Evolutionary conservation across 2,888 invertebrate genomes (phyloP), one percentile per base, ranked within the genome.

Genomic region (Apamea monoglypha): DNA sequence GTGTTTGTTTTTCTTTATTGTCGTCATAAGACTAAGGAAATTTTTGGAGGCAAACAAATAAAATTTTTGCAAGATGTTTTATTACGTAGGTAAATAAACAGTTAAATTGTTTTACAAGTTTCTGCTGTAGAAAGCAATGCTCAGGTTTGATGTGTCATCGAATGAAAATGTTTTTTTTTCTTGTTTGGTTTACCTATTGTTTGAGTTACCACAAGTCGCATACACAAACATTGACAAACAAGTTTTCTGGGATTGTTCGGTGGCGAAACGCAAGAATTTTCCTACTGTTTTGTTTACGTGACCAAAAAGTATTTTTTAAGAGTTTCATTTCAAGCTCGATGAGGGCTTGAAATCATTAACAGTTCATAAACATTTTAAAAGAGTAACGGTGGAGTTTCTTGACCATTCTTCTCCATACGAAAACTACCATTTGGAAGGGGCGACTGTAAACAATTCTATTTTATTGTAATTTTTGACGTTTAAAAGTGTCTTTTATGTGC

Each of bases 171-270:
- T 12, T 79, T 36, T 44, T 44, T 29, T 78, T 25, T n/a, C 61
- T 36, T 6, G 18, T 32, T 56, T 14, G 10, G 21, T 56, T 66
- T 44, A 50, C 14, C 44, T 44, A 44, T 67, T 25, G 67, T 68
- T 36, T 64, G 21, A 29, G 14, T 44, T 67, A 69, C 12, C 18
- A 18, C 32, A 47, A 5, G 25, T 61, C 72, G 21, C 10, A 72
- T 40, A 18, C 29, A 1, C 29, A 1, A 47, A 36, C 6, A 36
- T 36, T 79, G 78, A 79, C 80, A 47, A 59, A 18, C 47, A 21
- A 40, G 14, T 50, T 80, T 59, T 40, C 18, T 59, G 56, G 47
- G 25, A 56, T 29, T 79, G 56, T 79, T 40, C 16, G 16, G 47
- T 59, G 63, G 25, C 61, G 8, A 5, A 8, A 32, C 6, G n/a